Evolutionary conservation across 2,888 invertebrate species (phyloP), one percentile per base, ranked within the genome.

Genomic region (Clistopyga incitator): DNA sequence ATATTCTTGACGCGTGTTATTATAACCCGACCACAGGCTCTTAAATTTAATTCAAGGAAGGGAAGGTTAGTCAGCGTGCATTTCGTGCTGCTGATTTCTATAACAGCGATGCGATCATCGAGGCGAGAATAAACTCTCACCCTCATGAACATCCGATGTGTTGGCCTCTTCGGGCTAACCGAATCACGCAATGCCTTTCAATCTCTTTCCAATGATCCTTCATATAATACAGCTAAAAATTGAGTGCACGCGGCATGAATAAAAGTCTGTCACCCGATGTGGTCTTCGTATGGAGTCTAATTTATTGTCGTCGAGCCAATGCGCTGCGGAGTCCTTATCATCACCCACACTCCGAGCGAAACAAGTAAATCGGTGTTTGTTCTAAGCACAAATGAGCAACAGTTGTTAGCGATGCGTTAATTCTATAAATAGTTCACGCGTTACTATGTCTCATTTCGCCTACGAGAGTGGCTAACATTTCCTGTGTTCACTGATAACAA

Each of bases 101-200:
- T 34, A 80, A 70, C 15, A 23, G 61, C 78, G 84, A 84, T 84
- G 84, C 81, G 70, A 84, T 84, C 84, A 84, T 84, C 81, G 81
- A 59, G 67, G 84, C 84, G 56, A 84, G 80, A 84, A 84, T 84
- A 84, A 80, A 84, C 80, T 77, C 42, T 72, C 42, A 29, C 25
- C 34, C 67, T 61, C 20, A 18, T 34, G 54, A 67, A 64, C 50
- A 70, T 81, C 74, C 64, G 64, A 84, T 84, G 65, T 65, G 45
- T 38, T 78, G 61, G 80, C 68, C 74, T 38, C 56, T 70, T 74
- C 52, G 52, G 25, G 72, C 64, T 65, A 71, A 68, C 23, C 54
- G 75, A 50, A 76, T 82, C 72, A 78, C 78, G 65, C 47, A 75
- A 70, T 65, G 52, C 59, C 29, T 81, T 65, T 50, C 38, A 77